These are phyloP conservation scores for Mystacides longicornis DNA, from an alignment of 2,888 invertebrate genomes.

Conservation along the genomic window DNA sequence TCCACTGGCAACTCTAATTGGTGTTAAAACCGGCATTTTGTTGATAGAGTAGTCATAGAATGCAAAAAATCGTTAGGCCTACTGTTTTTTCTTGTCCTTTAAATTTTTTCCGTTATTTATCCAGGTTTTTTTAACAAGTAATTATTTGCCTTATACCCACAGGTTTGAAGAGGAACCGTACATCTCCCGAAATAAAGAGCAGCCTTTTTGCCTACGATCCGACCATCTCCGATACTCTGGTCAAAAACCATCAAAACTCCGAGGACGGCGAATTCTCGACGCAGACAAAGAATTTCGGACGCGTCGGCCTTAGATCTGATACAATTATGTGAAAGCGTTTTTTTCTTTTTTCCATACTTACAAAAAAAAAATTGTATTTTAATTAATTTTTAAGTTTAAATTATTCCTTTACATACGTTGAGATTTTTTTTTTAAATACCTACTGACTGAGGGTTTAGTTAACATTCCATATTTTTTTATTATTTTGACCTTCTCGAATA, in stretches of 20 bases:
- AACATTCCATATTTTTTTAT: too few species aligned
- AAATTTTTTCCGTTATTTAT: background rate
- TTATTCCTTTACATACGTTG: too few species aligned
- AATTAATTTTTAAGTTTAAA: too few species aligned
- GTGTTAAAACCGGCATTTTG: too few species aligned
- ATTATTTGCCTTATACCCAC: background rate
- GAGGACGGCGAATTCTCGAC: slow-evolving; percentile 3
- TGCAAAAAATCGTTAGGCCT: too few species aligned
- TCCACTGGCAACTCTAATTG: too few species aligned
- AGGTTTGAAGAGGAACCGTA: slow-evolving; percentile 19
- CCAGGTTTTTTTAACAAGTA: background rate
- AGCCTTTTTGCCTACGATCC: slow-evolving; percentile 22
- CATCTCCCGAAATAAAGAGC: slow-evolving; percentile 17
- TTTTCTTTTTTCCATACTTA: too few species aligned
- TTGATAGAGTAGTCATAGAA: too few species aligned
- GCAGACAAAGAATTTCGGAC: slow-evolving; percentile 5
- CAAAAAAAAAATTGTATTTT: too few species aligned
- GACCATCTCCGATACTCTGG: background rate
- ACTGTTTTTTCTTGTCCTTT: background rate
- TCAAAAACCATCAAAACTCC: background rate
- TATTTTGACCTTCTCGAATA: too few species aligned
- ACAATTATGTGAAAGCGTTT: slow-evolving; percentile 12
- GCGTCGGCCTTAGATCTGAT: slow-evolving; percentile 3
- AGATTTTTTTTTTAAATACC: too few species aligned
- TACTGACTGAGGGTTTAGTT: too few species aligned